Evolutionary conservation across 2,888 invertebrate species (phyloP).

Genomic region (Eristalis arbustorum): DNA sequence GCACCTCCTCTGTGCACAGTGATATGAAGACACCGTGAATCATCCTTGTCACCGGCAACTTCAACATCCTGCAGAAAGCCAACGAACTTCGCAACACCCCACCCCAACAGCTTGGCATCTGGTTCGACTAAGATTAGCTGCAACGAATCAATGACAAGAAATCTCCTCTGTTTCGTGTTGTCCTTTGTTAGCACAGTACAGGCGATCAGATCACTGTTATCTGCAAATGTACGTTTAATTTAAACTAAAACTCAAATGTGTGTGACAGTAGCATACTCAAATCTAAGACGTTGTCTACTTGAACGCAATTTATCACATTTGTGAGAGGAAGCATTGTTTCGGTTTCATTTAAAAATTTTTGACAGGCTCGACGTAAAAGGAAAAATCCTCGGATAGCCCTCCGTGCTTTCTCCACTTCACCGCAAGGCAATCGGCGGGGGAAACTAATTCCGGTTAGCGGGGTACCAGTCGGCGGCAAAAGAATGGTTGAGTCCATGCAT

Average conservation of each 20-base stretch:
- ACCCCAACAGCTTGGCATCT: slow-evolving; percentile 95
- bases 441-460: slow-evolving; percentile 98
- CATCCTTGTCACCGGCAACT: slow-evolving; percentile 96
- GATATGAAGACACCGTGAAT: slow-evolving; percentile 96
- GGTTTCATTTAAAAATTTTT: slow-evolving; percentile 89
- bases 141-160: slow-evolving; percentile 96
- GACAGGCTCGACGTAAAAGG: slow-evolving; percentile 89
- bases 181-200: slow-evolving; percentile 96
- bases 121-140: slow-evolving; percentile 99
- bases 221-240: slow-evolving; percentile 81
- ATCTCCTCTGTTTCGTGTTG: slow-evolving; percentile 93
- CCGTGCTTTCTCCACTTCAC: slow-evolving; percentile 94
- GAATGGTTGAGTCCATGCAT: slow-evolving; percentile 97
- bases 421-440: slow-evolving; percentile 95
- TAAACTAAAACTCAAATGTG: slow-evolving; percentile 24
- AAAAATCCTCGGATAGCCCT: slow-evolving; percentile 96
- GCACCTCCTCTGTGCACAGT: slow-evolving; percentile 91
- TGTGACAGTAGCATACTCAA: slow-evolving; percentile 86
- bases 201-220: slow-evolving; percentile 98
- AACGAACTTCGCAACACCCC: slow-evolving; percentile 98
- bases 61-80: slow-evolving; percentile 98
- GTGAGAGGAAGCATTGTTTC: slow-evolving; percentile 95
- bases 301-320: slow-evolving; percentile 92
- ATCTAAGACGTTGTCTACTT: slow-evolving; percentile 96
- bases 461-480: slow-evolving; percentile 96